phyloP scores from a whole-genome alignment of 1,140 invertebrate species.

The Zaprionus camerounensis region DNA sequence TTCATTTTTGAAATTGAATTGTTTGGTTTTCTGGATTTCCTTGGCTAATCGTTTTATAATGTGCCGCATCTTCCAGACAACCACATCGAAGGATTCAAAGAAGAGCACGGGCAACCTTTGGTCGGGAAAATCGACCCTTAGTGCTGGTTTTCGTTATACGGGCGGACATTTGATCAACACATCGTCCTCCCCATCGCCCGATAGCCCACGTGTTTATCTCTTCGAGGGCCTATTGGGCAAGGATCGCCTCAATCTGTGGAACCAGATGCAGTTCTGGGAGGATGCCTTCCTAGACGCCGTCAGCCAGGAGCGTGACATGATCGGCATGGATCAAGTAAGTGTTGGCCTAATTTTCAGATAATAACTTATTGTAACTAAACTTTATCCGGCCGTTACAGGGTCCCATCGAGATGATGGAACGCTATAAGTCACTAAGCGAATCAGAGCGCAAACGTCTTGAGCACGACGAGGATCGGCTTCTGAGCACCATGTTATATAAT shows the following conservation, averaged over 20 bases:
- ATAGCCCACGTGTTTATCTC: conserved; percentile 94
- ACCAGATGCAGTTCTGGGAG: conserved; percentile 99
- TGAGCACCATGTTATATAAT: conserved; percentile 98
- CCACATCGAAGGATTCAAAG: conserved; percentile 86
- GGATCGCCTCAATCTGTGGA: conserved; percentile 94
- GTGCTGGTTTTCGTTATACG: conserved; percentile 94
- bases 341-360: too few species aligned
- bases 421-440: conserved; percentile 97
- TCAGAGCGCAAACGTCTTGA: conserved; percentile 97
- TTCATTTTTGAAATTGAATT: background rate
- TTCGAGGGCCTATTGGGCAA: conserved; percentile 93
- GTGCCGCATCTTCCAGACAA: conserved; percentile 61
- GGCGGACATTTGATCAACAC: conserved; percentile 94
- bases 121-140: conserved; percentile 96
- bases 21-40: background rate
- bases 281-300: conserved; percentile 99
- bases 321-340: conserved; percentile 97
- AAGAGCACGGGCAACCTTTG: conserved; percentile 92
- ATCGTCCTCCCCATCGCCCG: conserved; percentile 92
- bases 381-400: conserved; percentile 85
- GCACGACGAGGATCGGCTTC: conserved; percentile 98
- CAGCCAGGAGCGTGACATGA: conserved; percentile 99
- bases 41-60: background rate
- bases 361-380: background rate
- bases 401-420: conserved; percentile 99